phyloP scores from a whole-genome alignment of 2,113 vertebrate species.

The Suncus etruscus region DNA sequence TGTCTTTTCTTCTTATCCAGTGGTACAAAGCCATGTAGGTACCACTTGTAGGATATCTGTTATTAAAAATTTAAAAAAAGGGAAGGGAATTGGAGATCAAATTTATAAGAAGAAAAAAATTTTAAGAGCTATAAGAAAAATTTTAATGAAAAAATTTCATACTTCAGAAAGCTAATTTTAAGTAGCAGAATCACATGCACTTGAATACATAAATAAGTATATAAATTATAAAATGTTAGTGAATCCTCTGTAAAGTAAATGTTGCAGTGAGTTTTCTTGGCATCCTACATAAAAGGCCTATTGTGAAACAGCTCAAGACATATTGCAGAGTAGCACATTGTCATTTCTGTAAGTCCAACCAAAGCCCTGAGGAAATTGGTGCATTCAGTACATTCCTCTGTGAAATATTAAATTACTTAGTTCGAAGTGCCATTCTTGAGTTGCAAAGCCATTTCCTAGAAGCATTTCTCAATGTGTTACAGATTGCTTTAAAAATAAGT shows the following conservation, averaged over 20 bases:
- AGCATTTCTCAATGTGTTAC: slow-evolving; percentile 72
- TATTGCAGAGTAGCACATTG: slow-evolving; percentile 62
- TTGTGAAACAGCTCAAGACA: slow-evolving; percentile 57
- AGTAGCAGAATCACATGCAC: background rate
- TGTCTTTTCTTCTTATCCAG: background rate
- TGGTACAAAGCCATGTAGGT: background rate
- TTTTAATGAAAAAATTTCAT: background rate
- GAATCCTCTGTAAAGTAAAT: slow-evolving; percentile 56
- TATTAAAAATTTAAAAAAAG: background rate
- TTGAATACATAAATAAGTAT: background rate
- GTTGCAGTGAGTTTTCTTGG: slow-evolving; percentile 62
- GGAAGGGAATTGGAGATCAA: background rate
- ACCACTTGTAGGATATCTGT: background rate
- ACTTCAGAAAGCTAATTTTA: slow-evolving; percentile 40
- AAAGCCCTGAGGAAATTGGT: slow-evolving; percentile 69
- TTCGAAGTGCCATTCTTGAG: slow-evolving; percentile 68
- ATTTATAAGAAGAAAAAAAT: slow-evolving; percentile 30
- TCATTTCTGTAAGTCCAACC: slow-evolving; percentile 59
- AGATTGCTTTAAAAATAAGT: slow-evolving; percentile 70
- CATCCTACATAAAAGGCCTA: slow-evolving; percentile 16
- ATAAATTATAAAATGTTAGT: slow-evolving; percentile 34
- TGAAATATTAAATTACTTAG: slow-evolving; percentile 71
- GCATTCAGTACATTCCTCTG: slow-evolving; percentile 65
- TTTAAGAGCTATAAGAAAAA: background rate
- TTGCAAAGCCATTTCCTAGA: slow-evolving; percentile 73